Evolutionary conservation across 2,797 vertebrate species (phyloP).

Genomic region (Sebastes ruberrimus): DNA sequence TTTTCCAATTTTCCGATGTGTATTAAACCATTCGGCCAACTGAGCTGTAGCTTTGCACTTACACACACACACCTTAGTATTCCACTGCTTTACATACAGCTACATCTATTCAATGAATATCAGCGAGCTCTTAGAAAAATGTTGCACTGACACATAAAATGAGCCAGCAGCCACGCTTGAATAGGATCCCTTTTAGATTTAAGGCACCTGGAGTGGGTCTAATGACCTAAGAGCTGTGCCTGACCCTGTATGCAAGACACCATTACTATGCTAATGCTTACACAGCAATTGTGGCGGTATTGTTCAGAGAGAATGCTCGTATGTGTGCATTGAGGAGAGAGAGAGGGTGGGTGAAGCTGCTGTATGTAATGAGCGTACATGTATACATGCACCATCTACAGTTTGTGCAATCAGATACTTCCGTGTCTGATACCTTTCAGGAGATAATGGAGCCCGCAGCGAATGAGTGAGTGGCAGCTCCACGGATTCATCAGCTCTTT

Average conservation of each 20-base stretch:
- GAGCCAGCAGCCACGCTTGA: slow-evolving; percentile 19
- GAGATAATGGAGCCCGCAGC: slow-evolving; percentile 68
- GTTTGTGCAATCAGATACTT: slow-evolving; percentile 71
- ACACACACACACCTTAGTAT: not conserved
- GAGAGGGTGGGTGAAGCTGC: not conserved
- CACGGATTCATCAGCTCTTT: slow-evolving; percentile 62
- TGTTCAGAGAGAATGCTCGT: slow-evolving; percentile 45
- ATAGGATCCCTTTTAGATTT: slow-evolving; percentile 50
- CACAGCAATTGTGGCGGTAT: slow-evolving; percentile 61
- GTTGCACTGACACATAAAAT: slow-evolving; percentile 31
- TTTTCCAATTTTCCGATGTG: not conserved
- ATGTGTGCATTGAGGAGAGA: slow-evolving; percentile 31
- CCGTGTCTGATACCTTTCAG: slow-evolving; percentile 54
- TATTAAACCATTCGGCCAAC: not conserved
- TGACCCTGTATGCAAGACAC: slow-evolving; percentile 61
- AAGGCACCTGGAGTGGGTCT: slow-evolving; percentile 57
- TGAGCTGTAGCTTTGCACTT: not conserved
- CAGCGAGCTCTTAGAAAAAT: slow-evolving; percentile 1
- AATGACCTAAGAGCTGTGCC: slow-evolving; percentile 64
- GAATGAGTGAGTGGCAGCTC: slow-evolving; percentile 65
- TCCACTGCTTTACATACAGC: not conserved
- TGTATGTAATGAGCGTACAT: slow-evolving; percentile 38
- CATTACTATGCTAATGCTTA: slow-evolving; percentile 78
- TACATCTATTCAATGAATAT: slow-evolving; percentile 24
- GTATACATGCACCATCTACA: slow-evolving; percentile 23